A percentile compares a stretch with the other conserved stretches of the same genome.
Evolutionary conservation across 2,888 invertebrate species (phyloP).

Genomic region (Tinea pellionella): DNA sequence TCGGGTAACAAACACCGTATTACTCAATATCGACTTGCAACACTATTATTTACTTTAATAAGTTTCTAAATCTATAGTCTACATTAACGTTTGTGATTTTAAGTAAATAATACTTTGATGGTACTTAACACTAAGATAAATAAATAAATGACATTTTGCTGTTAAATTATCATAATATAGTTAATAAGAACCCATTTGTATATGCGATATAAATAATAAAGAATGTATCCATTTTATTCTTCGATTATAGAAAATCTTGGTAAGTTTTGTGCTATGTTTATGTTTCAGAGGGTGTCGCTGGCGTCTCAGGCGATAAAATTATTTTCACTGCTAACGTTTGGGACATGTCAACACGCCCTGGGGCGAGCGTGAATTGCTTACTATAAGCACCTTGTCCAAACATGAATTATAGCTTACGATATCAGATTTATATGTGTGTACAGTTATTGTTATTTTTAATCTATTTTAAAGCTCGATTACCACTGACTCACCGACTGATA

Average conservation of each 20-base stretch:
- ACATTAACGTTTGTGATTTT: no score
- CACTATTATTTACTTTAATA: neutral
- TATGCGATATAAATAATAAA: no score
- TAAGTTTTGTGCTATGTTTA: conserved; percentile 34
- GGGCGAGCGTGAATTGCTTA: neutral
- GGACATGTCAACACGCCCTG: neutral
- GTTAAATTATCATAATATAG: no score
- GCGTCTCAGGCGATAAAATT: conserved; percentile 3
- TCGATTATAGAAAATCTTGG: conserved; percentile 18
- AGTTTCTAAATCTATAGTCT: neutral
- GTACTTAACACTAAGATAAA: no score
- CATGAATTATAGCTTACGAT: neutral
- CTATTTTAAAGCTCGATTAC: no score
- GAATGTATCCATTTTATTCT: no score
- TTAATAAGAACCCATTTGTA: no score
- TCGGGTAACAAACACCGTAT: neutral
- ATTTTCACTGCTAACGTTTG: neutral
- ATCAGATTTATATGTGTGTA: neutral
- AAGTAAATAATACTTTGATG: no score
- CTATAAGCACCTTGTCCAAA: conserved; percentile 1
- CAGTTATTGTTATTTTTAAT: neutral
- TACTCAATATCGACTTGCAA: neutral
- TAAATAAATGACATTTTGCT: no score
- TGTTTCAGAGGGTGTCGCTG: conserved; percentile 25
- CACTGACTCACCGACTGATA: no score